Evolutionary conservation across 2,888 invertebrate genomes (phyloP).

Genomic region (Petrolisthes cinctipes): DNA sequence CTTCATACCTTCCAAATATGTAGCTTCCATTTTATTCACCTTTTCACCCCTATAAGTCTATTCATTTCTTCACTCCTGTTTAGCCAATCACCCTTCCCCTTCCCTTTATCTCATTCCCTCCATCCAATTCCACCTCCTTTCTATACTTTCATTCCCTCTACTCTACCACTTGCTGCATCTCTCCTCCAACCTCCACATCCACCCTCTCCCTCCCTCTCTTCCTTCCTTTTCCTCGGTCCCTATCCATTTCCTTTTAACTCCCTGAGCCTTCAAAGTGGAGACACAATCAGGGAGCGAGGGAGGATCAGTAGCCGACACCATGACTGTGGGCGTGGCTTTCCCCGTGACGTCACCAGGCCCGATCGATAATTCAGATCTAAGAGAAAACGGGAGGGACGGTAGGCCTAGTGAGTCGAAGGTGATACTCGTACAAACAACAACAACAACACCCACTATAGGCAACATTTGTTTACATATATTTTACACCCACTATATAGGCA

Average conservation of each 20-base stretch:
- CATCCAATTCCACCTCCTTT: background rate
- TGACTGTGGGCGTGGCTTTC: conserved; percentile 41
- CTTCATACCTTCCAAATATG: background rate
- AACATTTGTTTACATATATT: background rate
- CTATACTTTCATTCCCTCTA: background rate
- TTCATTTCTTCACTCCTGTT: background rate
- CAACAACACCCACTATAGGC: background rate
- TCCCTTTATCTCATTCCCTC: background rate
- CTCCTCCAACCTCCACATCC: background rate
- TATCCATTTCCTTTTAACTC: background rate
- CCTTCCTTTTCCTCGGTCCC: conserved; percentile 5
- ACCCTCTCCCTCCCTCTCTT: background rate
- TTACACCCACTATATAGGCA: no score
- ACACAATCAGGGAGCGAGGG: background rate
- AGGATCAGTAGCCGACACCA: conserved; percentile 16
- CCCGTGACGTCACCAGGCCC: conserved; percentile 35
- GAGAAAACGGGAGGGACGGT: conserved; percentile 45
- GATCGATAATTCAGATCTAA: conserved; percentile 48
- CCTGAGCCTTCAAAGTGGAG: background rate
- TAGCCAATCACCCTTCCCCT: background rate
- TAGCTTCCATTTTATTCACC: background rate
- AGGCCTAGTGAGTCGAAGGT: conserved; percentile 29
- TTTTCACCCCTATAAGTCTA: background rate
- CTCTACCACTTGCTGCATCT: background rate
- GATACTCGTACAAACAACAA: no score